Conservation (phyloP, 1,140 invertebrate genomes). For the Cylas formicarius region DNA sequence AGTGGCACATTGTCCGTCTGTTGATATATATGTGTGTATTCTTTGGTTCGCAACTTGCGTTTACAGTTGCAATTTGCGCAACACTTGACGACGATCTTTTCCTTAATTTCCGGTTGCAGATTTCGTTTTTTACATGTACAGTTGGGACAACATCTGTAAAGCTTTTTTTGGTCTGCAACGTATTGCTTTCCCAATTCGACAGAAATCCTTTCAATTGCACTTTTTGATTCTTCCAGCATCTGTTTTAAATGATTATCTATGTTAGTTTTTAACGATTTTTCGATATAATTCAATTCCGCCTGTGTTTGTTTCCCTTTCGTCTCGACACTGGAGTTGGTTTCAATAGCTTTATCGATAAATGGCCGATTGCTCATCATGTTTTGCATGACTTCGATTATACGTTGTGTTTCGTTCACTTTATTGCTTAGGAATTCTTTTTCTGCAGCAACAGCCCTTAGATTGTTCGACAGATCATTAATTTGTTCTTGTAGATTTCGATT, state of each 20-base stretch:
- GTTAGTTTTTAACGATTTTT: too few relatives aligned
- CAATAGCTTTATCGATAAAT: too few relatives aligned
- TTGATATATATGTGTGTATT: too few relatives aligned
- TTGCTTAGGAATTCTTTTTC: too few relatives aligned
- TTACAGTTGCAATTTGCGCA: conserved; percentile 15
- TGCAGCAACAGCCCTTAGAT: too few relatives aligned
- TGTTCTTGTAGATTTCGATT: too few relatives aligned
- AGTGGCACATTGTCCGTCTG: not conserved
- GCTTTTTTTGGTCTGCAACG: conserved; percentile 15
- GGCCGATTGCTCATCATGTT: too few relatives aligned
- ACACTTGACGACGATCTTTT: conserved; percentile 14
- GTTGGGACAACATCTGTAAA: conserved; percentile 14
- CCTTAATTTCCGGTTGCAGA: conserved; percentile 2
- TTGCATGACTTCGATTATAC: not conserved
- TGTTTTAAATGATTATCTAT: conserved; percentile 22
- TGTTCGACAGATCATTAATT: too few relatives aligned
- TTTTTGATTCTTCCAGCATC: conserved; percentile 25
- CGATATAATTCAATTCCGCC: too few relatives aligned
- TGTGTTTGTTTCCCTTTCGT: too few relatives aligned
- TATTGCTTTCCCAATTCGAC: conserved; percentile 22
- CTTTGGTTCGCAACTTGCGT: too few relatives aligned
- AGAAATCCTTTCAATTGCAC: conserved; percentile 20
- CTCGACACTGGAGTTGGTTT: too few relatives aligned
- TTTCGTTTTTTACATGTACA: conserved; percentile 12
- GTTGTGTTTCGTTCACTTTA: conserved; percentile 16